Percentiles rank a stretch among this genome's conserved stretches.
Evolutionary conservation across 92 coral and sea anemone genomes (phyloP).

Genomic region (Epizoanthus rinbou): DNA sequence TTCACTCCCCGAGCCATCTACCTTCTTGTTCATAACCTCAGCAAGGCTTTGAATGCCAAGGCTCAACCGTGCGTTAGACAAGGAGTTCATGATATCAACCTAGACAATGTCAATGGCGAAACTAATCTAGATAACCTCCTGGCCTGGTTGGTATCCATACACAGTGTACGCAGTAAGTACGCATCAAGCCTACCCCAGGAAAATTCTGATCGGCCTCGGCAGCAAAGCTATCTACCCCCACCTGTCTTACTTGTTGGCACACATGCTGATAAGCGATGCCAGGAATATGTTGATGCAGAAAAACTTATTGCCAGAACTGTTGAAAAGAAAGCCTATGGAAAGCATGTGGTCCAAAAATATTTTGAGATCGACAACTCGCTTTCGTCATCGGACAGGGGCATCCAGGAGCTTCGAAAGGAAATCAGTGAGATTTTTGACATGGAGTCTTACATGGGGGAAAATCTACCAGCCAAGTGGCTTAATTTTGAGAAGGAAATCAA

Average conservation of each 20-base stretch:
- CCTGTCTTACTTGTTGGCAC: constrained; percentile 60
- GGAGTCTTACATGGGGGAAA: constrained; percentile 28
- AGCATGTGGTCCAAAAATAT: constrained; percentile 46
- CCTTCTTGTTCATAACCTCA: constrained; percentile 47
- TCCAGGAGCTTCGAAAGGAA: constrained; percentile 23
- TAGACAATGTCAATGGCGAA: constrained; percentile 42
- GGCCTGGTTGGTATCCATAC: constrained; percentile 60
- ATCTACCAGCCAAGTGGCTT: constrained; percentile 59
- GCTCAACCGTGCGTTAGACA: constrained; percentile 47
- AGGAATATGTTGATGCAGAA: constrained; percentile 12
- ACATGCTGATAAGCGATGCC: constrained; percentile 42
- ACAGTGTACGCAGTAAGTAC: constrained; percentile 46
- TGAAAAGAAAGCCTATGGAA: constrained; percentile 39
- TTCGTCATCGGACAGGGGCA: constrained; percentile 43
- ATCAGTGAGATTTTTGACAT: constrained; percentile 39
- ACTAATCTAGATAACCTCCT: constrained; percentile 50
- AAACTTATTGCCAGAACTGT: constrained; percentile 21
- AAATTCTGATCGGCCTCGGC: neutral
- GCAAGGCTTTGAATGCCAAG: constrained; percentile 33
- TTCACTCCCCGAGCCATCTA: constrained; percentile 53
- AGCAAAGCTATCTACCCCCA: constrained; percentile 42
- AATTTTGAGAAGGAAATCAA: constrained; percentile 56
- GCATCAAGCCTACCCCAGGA: neutral
- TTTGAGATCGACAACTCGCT: constrained; percentile 51
- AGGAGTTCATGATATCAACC: neutral